phyloP scores from a whole-genome alignment of 2,888 invertebrate genomes.

The Thereva nobilitata region DNA sequence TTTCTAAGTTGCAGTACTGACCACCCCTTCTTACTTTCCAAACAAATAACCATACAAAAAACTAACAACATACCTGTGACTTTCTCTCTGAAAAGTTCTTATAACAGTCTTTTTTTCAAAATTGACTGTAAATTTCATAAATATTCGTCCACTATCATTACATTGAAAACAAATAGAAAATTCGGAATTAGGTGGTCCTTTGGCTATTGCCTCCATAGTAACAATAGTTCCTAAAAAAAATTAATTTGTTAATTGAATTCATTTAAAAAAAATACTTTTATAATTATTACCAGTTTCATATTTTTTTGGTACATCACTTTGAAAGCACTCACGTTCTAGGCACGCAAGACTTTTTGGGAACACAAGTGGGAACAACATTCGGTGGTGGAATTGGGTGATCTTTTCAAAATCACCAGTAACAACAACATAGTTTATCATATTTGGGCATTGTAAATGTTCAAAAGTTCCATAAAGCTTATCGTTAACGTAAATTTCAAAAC shows the following conservation, averaged over 20 bases:
- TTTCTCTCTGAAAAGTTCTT: slow-evolving; percentile 53
- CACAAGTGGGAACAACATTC: slow-evolving; percentile 55
- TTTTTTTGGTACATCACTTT: slow-evolving; percentile 55
- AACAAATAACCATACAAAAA: background rate
- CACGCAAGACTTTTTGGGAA: slow-evolving; percentile 53
- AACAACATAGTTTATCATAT: slow-evolving; percentile 54
- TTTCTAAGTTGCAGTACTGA: no score
- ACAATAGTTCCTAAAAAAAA: slow-evolving; percentile 52
- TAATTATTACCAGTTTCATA: slow-evolving; percentile 52
- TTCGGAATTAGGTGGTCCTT: slow-evolving; percentile 53
- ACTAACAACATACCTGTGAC: slow-evolving; percentile 50
- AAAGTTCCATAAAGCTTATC: slow-evolving; percentile 56
- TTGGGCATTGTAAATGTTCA: slow-evolving; percentile 55
- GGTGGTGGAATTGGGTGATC: slow-evolving; percentile 56
- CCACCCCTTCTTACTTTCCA: no score
- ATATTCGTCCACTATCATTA: slow-evolving; percentile 54
- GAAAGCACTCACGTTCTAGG: slow-evolving; percentile 54
- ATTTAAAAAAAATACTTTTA: background rate
- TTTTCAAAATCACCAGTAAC: slow-evolving; percentile 56
- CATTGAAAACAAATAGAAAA: slow-evolving; percentile 57
- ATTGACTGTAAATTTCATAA: slow-evolving; percentile 54
- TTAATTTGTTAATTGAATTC: slow-evolving; percentile 4
- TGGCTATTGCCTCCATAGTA: slow-evolving; percentile 56
- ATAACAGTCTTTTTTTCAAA: slow-evolving; percentile 53
- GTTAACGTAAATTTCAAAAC: slow-evolving; percentile 57